phyloP scores from a whole-genome alignment of 2,113 vertebrate genomes.

The Tympanuchus pallidicinctus region DNA sequence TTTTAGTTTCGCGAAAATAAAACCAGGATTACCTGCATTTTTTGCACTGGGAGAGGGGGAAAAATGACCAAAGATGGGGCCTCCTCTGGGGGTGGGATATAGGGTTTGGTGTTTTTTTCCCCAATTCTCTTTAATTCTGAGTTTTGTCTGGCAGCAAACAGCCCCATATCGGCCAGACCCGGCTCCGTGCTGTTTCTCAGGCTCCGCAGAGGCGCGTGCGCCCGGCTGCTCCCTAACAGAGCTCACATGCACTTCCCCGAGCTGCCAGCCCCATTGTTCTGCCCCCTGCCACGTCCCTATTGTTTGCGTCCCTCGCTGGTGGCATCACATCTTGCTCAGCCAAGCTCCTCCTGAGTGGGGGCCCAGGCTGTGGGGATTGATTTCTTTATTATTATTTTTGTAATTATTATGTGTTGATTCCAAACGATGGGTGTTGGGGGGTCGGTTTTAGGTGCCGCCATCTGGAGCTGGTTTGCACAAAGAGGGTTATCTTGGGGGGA shows the following conservation, averaged over 20 bases:
- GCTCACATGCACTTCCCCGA: not conserved
- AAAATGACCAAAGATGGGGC: not conserved
- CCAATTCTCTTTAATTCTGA: not conserved
- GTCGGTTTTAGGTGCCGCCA: not conserved
- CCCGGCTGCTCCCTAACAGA: not conserved
- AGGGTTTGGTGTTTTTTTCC: not conserved
- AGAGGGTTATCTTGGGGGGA: not conserved
- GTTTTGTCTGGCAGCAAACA: not conserved
- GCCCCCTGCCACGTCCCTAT: constrained; percentile 54
- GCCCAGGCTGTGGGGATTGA: constrained; percentile 10
- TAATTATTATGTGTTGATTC: not conserved
- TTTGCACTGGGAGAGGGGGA: not conserved
- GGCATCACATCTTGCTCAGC: constrained; percentile 25
- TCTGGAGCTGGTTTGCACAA: not conserved
- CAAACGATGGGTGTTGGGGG: not conserved
- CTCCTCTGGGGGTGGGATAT: not conserved
- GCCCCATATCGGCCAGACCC: not conserved
- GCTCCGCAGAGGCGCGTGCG: not conserved
- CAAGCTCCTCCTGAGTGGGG: constrained; percentile 29
- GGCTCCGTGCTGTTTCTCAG: not conserved
- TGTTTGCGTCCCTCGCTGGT: constrained; percentile 50
- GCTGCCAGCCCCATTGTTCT: constrained; percentile 58
- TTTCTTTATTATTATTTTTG: not conserved
- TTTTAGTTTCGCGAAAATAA: constrained; percentile 35
- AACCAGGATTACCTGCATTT: constrained; percentile 47